phyloP scores from a whole-genome alignment of 2,113 vertebrate genomes.

The Rhinoptilus africanus region DNA sequence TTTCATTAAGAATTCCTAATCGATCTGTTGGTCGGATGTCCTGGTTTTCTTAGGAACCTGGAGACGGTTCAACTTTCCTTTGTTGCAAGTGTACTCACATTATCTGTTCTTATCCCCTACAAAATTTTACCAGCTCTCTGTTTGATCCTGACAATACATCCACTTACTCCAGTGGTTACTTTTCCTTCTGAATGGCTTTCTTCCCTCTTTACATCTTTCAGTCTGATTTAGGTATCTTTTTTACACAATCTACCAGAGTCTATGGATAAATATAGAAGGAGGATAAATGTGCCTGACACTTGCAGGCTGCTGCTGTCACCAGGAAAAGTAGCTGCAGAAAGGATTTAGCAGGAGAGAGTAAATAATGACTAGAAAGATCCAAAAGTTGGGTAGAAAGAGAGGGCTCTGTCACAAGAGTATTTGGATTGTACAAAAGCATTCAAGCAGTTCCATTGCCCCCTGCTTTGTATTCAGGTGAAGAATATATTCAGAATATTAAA shows the following conservation, averaged over 20 bases:
- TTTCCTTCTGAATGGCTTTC: not conserved
- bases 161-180: not conserved
- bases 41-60: not conserved
- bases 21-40: not conserved
- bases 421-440: not conserved
- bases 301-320: not conserved
- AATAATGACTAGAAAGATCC: not conserved
- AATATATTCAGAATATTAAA: not conserved
- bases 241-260: not conserved
- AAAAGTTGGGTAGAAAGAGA: not conserved
- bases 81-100: not conserved
- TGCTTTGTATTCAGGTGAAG: not conserved
- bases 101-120: not conserved
- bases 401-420: not conserved
- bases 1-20: slow-evolving; percentile 22
- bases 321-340: slow-evolving; percentile 5
- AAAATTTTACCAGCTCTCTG: not conserved
- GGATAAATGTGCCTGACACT: slow-evolving; percentile 29
- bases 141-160: not conserved
- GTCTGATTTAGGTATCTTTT: not conserved
- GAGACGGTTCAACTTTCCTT: not conserved
- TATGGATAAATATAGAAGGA: slow-evolving; percentile 21
- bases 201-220: not conserved
- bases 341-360: slow-evolving; percentile 1
- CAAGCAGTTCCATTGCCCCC: not conserved